Evolutionary conservation across 92 coral and sea anemone species (phyloP).

Genomic region (Nematostella vectensis): DNA sequence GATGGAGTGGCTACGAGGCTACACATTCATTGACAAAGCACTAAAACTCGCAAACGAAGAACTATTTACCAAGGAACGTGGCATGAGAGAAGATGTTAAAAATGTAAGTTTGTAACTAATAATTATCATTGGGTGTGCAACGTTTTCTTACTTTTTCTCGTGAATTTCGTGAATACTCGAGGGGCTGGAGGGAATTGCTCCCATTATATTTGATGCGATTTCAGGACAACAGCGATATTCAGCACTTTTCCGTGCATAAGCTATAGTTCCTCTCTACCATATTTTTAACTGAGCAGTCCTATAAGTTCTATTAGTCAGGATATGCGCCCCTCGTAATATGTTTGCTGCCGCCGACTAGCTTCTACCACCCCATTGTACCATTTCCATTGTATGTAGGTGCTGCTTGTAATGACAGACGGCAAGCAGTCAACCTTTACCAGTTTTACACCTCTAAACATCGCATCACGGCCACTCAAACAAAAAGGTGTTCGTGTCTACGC

Average conservation of each 20-base stretch:
- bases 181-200: too few species aligned
- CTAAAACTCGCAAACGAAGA: conserved; percentile 28
- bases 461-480: conserved; percentile 27
- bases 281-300: too few species aligned
- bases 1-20: conserved; percentile 48
- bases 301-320: too few species aligned
- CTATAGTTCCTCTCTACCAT: too few species aligned
- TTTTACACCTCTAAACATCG: conserved; percentile 27
- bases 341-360: too few species aligned
- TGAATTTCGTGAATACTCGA: too few species aligned
- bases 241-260: too few species aligned
- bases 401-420: conserved; percentile 45
- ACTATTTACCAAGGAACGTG: conserved; percentile 18
- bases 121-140: neutral
- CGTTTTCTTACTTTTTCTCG: neutral
- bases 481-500: conserved; percentile 39
- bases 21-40: conserved; percentile 52
- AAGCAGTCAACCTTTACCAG: conserved; percentile 19
- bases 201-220: too few species aligned
- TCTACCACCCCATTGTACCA: too few species aligned
- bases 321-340: too few species aligned
- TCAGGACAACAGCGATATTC: too few species aligned
- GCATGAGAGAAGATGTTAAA: conserved; percentile 28
- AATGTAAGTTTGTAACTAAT: conserved; percentile 2
- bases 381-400: conserved; percentile 14